Percentiles rank a stretch among this genome's conserved stretches.
phyloP scores from a whole-genome alignment of 1,140 invertebrate species.

The Glossosoma conforme region DNA sequence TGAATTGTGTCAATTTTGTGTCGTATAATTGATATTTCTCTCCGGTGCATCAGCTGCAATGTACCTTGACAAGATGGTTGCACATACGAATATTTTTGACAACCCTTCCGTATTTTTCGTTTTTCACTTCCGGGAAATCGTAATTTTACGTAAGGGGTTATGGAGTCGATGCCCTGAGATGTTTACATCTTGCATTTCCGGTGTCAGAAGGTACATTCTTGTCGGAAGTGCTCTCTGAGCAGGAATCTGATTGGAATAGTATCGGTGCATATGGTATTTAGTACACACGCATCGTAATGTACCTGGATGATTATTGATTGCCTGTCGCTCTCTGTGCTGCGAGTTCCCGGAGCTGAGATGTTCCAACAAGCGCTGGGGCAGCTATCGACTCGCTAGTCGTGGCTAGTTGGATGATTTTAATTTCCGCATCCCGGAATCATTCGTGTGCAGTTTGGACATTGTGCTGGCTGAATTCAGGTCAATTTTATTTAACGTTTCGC shows the following conservation, averaged over 20 bases:
- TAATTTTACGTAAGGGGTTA: not conserved
- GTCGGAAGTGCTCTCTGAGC: not conserved
- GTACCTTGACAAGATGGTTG: constrained; percentile 27
- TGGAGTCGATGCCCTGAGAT: not conserved
- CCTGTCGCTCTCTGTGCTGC: constrained; percentile 9
- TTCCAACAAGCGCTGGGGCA: constrained; percentile 3
- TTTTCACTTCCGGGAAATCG: constrained; percentile 21
- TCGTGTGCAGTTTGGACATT: constrained; percentile 7
- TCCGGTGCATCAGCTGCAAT: constrained; percentile 26
- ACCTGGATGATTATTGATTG: constrained; percentile 27
- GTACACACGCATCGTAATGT: constrained; percentile 15
- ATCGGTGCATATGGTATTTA: constrained; percentile 16
- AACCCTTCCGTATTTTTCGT: constrained; percentile 10
- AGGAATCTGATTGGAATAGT: not conserved
- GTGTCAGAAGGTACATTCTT: not conserved
- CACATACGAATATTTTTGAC: constrained; percentile 19
- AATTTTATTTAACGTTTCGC: constrained; percentile 11
- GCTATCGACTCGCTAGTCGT: not conserved
- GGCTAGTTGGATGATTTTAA: not conserved
- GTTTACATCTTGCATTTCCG: not conserved
- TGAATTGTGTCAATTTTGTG: constrained; percentile 3
- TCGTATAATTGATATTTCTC: constrained; percentile 11
- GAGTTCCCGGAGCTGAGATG: too few relatives aligned
- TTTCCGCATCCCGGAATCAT: constrained; percentile 14
- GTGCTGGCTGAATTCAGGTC: constrained; percentile 10